Conservation (phyloP, 64 coral and sea anemone genomes). For the Dendrophyllia cribrosa region DNA sequence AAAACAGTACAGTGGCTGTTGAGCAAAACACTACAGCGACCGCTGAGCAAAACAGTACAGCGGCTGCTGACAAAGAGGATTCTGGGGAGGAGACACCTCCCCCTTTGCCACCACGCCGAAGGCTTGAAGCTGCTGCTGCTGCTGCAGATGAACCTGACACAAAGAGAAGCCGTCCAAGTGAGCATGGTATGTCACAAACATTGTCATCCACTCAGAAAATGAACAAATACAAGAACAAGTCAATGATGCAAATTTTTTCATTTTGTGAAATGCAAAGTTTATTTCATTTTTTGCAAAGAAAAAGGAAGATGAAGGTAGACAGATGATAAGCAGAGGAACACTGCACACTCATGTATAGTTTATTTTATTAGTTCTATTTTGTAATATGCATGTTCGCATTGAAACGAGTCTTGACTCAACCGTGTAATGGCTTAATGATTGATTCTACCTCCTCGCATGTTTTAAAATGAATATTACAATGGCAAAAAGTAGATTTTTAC, state of each 20-base stretch:
- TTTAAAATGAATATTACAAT: too few relatives aligned
- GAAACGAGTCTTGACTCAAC: too few relatives aligned
- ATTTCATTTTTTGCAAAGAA: neutral
- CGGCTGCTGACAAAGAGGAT: neutral
- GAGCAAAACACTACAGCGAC: neutral
- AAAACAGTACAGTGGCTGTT: neutral
- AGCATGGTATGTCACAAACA: constrained; percentile 17
- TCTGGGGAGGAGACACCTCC: constrained; percentile 33
- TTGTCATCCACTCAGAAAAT: neutral
- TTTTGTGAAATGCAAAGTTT: too few relatives aligned
- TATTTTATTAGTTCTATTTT: too few relatives aligned
- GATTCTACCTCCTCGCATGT: too few relatives aligned
- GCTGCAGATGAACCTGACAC: neutral
- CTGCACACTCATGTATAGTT: too few relatives aligned
- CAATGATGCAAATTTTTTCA: too few relatives aligned
- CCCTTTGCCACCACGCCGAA: constrained; percentile 32
- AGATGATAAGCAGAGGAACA: neutral
- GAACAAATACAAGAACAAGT: neutral
- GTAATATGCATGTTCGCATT: too few relatives aligned
- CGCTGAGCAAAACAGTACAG: neutral
- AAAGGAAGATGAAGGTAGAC: neutral
- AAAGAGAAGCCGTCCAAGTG: constrained; percentile 21
- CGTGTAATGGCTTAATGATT: too few relatives aligned
- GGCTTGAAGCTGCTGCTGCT: constrained; percentile 2
- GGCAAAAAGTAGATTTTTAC: too few relatives aligned